A percentile compares a stretch with the other conserved stretches of the same genome.
These are phyloP conservation scores for Nibea albiflora DNA, from an alignment of 2,113 vertebrate genomes.

Conservation along the genomic window DNA sequence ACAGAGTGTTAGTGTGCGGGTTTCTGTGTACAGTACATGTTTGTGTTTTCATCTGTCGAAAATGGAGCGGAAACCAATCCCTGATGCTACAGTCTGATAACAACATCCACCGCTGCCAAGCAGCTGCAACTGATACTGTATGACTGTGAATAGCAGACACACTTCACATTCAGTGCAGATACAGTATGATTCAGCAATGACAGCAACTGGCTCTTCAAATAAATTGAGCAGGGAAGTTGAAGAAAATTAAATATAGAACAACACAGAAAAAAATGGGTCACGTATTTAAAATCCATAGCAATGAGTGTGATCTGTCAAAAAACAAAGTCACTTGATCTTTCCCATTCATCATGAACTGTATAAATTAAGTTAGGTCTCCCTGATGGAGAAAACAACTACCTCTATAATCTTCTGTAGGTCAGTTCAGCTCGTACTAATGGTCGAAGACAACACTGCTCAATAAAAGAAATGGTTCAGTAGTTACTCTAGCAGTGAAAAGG, in stretches of 20 bases:
- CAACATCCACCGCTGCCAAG: constrained; percentile 56
- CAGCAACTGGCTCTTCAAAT: constrained; percentile 37
- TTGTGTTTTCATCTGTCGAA: constrained; percentile 53
- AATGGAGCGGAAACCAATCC: constrained; percentile 77
- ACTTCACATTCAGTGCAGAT: constrained; percentile 32
- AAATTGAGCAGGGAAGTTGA: background rate
- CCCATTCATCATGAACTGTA: background rate
- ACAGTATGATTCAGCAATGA: constrained; percentile 44
- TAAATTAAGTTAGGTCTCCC: background rate
- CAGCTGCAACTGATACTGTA: constrained; percentile 44
- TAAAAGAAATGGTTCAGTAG: constrained; percentile 10
- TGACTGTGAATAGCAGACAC: constrained; percentile 49
- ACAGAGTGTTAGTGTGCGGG: constrained; percentile 8
- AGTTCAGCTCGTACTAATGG: constrained; percentile 10
- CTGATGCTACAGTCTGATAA: constrained; percentile 75
- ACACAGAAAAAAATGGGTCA: background rate
- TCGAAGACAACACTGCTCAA: background rate
- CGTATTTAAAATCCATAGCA: background rate
- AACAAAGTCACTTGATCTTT: constrained; percentile 7
- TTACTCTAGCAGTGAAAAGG: constrained; percentile 6
- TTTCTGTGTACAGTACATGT: constrained; percentile 44
- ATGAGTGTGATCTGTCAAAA: background rate
- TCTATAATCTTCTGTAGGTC: constrained; percentile 14
- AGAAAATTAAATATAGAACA: background rate
- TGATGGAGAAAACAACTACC: constrained; percentile 32